Conservation (phyloP, 2,888 invertebrate species). For the Lumbricus terrestris region DNA sequence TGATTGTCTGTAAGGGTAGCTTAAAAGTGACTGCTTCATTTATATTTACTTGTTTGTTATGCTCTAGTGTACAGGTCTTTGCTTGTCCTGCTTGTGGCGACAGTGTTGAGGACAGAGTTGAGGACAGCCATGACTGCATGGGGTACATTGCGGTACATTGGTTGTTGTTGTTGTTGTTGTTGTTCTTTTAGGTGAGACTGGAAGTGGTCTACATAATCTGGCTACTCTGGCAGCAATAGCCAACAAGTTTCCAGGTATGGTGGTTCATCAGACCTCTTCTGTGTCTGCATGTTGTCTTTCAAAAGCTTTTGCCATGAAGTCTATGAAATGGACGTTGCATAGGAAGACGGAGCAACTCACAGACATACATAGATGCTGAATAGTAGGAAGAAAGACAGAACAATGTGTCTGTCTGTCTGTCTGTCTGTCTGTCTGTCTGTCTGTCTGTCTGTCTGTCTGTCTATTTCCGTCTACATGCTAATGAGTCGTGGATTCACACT, state of each 20-base stretch:
- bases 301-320: neutral
- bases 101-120: neutral
- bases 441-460: no score
- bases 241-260: slow-evolving; percentile 35
- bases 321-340: neutral
- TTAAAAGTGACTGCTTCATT: no score
- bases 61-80: neutral
- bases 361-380: neutral
- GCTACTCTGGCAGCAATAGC: slow-evolving; percentile 68
- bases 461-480: no score
- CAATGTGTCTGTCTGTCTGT: no score
- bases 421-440: no score
- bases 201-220: slow-evolving; percentile 63
- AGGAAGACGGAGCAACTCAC: neutral
- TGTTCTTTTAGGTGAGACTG: slow-evolving; percentile 22
- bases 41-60: no score
- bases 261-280: neutral
- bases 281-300: neutral
- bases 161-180: no score
- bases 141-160: no score
- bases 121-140: neutral
- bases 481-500: no score
- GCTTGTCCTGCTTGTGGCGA: neutral
- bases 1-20: no score
- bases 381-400: no score